Conservation (phyloP, 1,140 invertebrate genomes). For the Pristionchus pacificus region DNA sequence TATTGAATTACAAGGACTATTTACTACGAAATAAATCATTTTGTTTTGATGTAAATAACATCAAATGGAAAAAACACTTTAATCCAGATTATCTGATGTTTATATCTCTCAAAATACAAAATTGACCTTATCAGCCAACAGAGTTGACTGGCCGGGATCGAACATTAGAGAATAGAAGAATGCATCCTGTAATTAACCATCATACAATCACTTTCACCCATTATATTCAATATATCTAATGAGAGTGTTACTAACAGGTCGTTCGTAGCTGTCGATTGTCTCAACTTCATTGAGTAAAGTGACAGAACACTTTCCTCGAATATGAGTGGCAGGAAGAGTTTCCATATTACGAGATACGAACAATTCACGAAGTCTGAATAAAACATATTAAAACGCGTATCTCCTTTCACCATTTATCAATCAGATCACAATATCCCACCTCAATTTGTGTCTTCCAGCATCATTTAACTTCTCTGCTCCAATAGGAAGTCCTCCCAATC, state of each 20-base stretch:
- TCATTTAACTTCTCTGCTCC: conserved; percentile 61
- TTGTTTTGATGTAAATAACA: too few species aligned
- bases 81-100: too few species aligned
- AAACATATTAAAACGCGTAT: not conserved
- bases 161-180: conserved; percentile 99
- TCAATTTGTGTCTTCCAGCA: conserved; percentile 86
- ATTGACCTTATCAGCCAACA: conserved; percentile 96
- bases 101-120: too few species aligned
- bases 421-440: conserved; percentile 57
- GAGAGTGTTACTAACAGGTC: too few species aligned
- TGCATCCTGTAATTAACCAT: conserved; percentile 70
- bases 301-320: conserved; percentile 96
- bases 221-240: too few species aligned
- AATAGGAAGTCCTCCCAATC: conserved; percentile 39
- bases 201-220: not conserved
- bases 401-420: not conserved
- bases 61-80: too few species aligned
- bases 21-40: too few species aligned
- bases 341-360: conserved; percentile 96
- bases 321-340: conserved; percentile 93
- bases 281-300: conserved; percentile 69
- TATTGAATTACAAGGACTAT: too few species aligned
- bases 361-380: conserved; percentile 76
- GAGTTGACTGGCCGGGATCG: conserved; percentile 94
- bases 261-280: too few species aligned